These are phyloP conservation scores for Parapristionchus giblindavisi DNA, from an alignment of 2,888 invertebrate species.

Conservation along the genomic window DNA sequence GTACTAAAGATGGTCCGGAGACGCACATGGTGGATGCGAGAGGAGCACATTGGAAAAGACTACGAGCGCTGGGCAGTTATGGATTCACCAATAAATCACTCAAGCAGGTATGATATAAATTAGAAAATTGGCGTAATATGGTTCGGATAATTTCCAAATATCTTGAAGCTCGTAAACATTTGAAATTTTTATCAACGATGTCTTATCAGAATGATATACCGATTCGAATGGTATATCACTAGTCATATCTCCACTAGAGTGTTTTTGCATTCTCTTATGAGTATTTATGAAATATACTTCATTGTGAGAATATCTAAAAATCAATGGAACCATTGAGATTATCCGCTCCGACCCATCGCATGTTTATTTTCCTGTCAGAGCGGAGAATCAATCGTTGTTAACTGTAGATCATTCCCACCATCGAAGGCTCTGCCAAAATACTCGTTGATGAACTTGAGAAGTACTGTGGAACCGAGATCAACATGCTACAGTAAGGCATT, in stretches of 20 bases:
- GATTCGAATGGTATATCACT: neutral
- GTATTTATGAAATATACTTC: neutral
- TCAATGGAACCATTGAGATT: neutral
- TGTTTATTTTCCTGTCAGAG: neutral
- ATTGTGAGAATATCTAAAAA: neutral
- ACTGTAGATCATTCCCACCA: constrained; percentile 44
- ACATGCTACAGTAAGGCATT: constrained; percentile 4
- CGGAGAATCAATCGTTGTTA: neutral
- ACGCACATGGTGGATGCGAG: constrained; percentile 70
- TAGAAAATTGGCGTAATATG: too few species aligned
- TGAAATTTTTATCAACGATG: too few species aligned
- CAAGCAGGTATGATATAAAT: constrained; percentile 45
- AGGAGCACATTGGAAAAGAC: constrained; percentile 74
- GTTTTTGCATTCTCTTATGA: neutral
- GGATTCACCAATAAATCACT: constrained; percentile 71
- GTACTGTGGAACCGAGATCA: constrained; percentile 12
- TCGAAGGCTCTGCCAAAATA: constrained; percentile 29
- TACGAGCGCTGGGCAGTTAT: constrained; percentile 72
- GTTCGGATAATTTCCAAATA: too few species aligned
- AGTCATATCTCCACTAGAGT: neutral
- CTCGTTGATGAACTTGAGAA: neutral
- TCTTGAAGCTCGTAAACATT: too few species aligned
- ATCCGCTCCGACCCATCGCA: neutral
- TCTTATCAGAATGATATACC: too few species aligned
- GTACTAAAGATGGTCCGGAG: constrained; percentile 55